These are phyloP conservation scores for Stigmatopora nigra DNA, from an alignment of 2,113 vertebrate species.

Conservation along the genomic window DNA sequence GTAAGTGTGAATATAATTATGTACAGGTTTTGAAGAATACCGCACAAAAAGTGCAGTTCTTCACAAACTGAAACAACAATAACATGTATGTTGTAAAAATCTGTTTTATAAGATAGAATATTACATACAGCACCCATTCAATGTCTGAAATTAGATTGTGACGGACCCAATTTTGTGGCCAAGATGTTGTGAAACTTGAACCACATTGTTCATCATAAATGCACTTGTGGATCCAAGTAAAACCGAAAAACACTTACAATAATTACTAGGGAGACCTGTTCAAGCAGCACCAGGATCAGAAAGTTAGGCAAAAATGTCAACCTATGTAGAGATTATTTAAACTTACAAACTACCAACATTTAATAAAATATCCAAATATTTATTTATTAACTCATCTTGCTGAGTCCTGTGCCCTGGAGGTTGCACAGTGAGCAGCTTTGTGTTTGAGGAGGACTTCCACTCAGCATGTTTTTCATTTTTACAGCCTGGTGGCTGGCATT, in stretches of 20 bases:
- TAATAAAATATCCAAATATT: conserved; percentile 19
- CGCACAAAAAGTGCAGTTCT: not conserved
- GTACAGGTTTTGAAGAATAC: not conserved
- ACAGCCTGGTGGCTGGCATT: conserved; percentile 33
- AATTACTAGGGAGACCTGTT: not conserved
- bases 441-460: conserved; percentile 3
- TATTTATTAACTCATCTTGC: conserved; percentile 13
- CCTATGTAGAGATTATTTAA: not conserved
- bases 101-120: not conserved
- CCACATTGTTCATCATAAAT: conserved; percentile 9
- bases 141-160: not conserved
- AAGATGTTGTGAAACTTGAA: conserved; percentile 3
- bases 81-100: not conserved
- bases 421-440: conserved; percentile 12
- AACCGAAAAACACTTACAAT: conserved; percentile 11
- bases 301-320: too few relatives aligned
- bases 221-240: conserved; percentile 3
- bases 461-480: conserved; percentile 36
- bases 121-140: not conserved
- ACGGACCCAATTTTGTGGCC: conserved; percentile 16
- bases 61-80: not conserved
- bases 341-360: not conserved
- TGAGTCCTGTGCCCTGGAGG: conserved; percentile 6
- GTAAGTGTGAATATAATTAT: not conserved
- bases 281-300: too few relatives aligned